These are phyloP conservation scores for Sorex maritimensis DNA, from an alignment of 2,797 vertebrate genomes.

Conservation along the genomic window DNA sequence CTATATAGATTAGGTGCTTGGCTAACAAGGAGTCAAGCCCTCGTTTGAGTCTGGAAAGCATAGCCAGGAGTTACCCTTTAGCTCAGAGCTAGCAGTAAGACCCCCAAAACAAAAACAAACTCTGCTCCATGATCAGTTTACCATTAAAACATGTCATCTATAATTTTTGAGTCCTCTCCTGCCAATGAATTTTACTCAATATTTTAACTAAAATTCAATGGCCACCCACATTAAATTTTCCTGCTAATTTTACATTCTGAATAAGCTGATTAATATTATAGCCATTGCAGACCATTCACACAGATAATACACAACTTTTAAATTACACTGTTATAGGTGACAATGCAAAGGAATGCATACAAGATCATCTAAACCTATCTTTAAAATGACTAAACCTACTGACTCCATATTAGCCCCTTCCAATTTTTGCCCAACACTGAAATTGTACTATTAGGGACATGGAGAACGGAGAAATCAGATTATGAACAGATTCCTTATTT, in stretches of 20 bases:
- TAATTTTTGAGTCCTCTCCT: constrained; percentile 9
- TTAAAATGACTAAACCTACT: not conserved
- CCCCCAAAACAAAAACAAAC: no score
- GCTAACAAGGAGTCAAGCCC: no score
- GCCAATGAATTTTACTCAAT: not conserved
- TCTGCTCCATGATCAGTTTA: no score
- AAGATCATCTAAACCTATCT: not conserved
- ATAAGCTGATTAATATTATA: constrained; percentile 1
- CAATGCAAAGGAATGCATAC: not conserved
- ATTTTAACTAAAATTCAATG: constrained; percentile 37
- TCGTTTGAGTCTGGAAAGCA: no score
- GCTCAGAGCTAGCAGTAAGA: no score
- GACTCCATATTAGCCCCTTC: not conserved
- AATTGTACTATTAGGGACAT: constrained; percentile 2
- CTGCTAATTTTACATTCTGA: constrained; percentile 4
- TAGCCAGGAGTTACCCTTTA: no score
- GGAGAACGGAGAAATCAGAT: constrained; percentile 7
- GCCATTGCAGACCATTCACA: not conserved
- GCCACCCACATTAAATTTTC: not conserved
- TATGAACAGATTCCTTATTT: not conserved
- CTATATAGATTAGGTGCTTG: no score
- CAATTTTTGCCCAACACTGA: not conserved
- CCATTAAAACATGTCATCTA: not conserved
- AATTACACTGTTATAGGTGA: not conserved
- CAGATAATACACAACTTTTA: not conserved